Evolutionary conservation across 1,140 invertebrate species (phyloP).

Genomic region (Drosophila pseudoobscura): DNA sequence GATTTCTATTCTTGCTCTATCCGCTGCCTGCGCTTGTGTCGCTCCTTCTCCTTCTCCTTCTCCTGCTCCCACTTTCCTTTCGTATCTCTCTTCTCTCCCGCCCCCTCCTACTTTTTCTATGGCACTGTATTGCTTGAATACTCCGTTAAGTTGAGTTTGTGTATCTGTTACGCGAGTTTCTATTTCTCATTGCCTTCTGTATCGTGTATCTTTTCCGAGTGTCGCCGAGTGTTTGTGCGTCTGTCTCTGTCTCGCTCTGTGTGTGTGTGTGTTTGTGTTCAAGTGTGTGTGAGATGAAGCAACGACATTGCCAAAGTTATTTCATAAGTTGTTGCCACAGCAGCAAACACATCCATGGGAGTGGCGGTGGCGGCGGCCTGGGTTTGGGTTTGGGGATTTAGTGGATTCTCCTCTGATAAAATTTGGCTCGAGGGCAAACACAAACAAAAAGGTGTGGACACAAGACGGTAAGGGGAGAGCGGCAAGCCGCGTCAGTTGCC

Average conservation of each 20-base stretch:
- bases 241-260: neutral
- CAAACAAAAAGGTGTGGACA: conserved; percentile 23
- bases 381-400: conserved; percentile 14
- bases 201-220: conserved; percentile 10
- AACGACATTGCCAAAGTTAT: conserved; percentile 70
- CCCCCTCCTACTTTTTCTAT: too few species aligned
- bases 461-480: neutral
- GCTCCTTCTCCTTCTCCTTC: neutral
- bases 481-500: conserved; percentile 44
- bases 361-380: conserved; percentile 34
- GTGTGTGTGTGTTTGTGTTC: neutral
- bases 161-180: conserved; percentile 75
- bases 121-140: conserved; percentile 69
- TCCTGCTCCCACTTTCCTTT: neutral
- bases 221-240: conserved; percentile 1
- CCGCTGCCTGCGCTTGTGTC: neutral
- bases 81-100: neutral
- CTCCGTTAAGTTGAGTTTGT: conserved; percentile 79
- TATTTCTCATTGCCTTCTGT: conserved; percentile 57
- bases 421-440: conserved; percentile 38
- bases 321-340: conserved; percentile 81
- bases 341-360: conserved; percentile 56
- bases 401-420: conserved; percentile 32
- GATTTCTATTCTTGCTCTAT: conserved; percentile 1
- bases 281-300: conserved; percentile 17